Evolutionary conservation across 2,888 invertebrate genomes (phyloP).

Genomic region (Lysandra coridon): DNA sequence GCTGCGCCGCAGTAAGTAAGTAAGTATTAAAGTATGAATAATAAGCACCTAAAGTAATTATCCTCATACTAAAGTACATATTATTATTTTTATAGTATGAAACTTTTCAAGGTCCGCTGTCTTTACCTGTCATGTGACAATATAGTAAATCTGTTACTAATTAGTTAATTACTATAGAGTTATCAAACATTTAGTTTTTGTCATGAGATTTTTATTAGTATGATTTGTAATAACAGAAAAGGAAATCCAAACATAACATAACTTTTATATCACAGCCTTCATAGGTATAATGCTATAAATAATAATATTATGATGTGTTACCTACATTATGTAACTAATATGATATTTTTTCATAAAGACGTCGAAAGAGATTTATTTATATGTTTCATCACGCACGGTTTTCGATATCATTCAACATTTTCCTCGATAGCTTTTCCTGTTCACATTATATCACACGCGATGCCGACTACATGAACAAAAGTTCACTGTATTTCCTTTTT

Average conservation of each 20-base stretch:
- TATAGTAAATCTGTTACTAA: no score
- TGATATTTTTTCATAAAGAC: constrained; percentile 17
- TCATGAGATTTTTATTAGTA: no score
- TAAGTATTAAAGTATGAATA: no score
- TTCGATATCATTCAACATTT: background rate
- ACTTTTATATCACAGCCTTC: background rate
- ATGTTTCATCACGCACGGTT: constrained; percentile 2
- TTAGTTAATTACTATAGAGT: no score
- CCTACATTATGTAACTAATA: background rate
- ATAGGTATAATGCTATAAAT: background rate
- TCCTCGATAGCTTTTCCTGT: background rate
- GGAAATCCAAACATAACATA: background rate
- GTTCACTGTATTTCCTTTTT: background rate
- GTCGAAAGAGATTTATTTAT: constrained; percentile 9
- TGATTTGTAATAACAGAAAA: no score
- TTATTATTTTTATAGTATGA: no score
- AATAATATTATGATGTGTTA: background rate
- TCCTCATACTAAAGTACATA: no score
- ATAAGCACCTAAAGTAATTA: no score
- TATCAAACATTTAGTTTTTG: no score
- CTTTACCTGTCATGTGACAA: no score
- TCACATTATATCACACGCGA: background rate
- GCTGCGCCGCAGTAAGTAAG: no score
- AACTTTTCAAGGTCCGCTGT: no score
- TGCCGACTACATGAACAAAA: background rate